phyloP scores from a whole-genome alignment of 2,888 invertebrate genomes.

The Ptilodon capucinus region DNA sequence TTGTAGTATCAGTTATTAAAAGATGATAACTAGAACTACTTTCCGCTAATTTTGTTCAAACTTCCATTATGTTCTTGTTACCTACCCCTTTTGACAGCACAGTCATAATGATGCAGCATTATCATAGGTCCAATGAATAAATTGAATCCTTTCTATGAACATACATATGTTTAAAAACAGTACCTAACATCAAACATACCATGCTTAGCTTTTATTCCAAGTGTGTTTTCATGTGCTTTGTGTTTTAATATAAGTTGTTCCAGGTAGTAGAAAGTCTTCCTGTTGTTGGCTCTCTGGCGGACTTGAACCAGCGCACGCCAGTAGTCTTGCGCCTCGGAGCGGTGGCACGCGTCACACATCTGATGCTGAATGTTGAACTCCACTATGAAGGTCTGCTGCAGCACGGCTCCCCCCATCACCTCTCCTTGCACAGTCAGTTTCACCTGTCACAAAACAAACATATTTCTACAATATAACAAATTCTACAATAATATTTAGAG shows the following conservation, averaged over 20 bases:
- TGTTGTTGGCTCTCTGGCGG: constrained; percentile 93
- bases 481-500: no score
- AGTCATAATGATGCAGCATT: no score
- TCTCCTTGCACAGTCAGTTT: constrained; percentile 98
- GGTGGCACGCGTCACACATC: constrained; percentile 99
- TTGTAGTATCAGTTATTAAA: no score
- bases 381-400: constrained; percentile 97
- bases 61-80: no score
- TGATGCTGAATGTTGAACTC: constrained; percentile 96
- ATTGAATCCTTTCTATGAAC: no score
- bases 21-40: no score
- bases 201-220: constrained; percentile 93
- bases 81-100: no score
- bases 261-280: constrained; percentile 98
- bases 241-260: constrained; percentile 98
- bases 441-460: constrained; percentile 68
- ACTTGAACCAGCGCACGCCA: constrained; percentile 97
- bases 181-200: constrained; percentile 80
- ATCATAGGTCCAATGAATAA: no score
- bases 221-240: constrained; percentile 93
- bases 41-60: no score
- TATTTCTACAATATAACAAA: background rate
- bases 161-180: no score
- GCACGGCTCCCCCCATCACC: constrained; percentile 93
- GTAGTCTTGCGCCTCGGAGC: constrained; percentile 97